Evolutionary conservation across 1,140 invertebrate species (phyloP).

Genomic region (Euborellia annulipes): DNA sequence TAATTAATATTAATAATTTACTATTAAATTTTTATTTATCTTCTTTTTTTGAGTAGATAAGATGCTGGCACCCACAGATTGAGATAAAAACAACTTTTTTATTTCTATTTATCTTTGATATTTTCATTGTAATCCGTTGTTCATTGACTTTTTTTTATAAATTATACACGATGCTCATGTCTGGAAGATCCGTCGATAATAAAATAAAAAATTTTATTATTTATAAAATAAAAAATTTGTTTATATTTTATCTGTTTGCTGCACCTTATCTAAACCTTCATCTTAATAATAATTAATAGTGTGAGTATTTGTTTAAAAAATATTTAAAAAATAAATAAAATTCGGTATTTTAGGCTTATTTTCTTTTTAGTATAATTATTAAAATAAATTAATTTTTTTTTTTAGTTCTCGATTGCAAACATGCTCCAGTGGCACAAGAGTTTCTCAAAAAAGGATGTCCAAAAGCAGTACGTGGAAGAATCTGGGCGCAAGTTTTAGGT

Average conservation of each 20-base stretch:
- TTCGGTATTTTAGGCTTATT: neutral
- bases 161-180: too few relatives aligned
- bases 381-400: conserved; percentile 1
- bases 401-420: conserved; percentile 41
- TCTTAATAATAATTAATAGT: neutral
- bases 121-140: too few relatives aligned
- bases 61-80: too few relatives aligned
- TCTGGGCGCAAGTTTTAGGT: conserved; percentile 72
- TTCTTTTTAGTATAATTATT: conserved; percentile 1
- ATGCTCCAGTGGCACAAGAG: conserved; percentile 62
- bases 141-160: too few relatives aligned
- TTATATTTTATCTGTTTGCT: neutral
- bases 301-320: neutral
- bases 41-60: too few relatives aligned
- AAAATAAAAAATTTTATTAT: too few relatives aligned
- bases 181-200: too few relatives aligned
- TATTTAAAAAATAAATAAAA: conserved; percentile 1
- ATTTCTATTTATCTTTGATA: too few relatives aligned
- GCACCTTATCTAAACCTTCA: neutral
- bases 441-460: conserved; percentile 76
- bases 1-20: too few relatives aligned
- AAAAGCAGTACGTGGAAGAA: conserved; percentile 48
- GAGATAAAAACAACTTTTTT: too few relatives aligned
- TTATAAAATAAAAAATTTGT: neutral
- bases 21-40: too few relatives aligned